Evolutionary conservation across 2,113 vertebrate species (phyloP).

Genomic region (cattle (Bos taurus)): DNA sequence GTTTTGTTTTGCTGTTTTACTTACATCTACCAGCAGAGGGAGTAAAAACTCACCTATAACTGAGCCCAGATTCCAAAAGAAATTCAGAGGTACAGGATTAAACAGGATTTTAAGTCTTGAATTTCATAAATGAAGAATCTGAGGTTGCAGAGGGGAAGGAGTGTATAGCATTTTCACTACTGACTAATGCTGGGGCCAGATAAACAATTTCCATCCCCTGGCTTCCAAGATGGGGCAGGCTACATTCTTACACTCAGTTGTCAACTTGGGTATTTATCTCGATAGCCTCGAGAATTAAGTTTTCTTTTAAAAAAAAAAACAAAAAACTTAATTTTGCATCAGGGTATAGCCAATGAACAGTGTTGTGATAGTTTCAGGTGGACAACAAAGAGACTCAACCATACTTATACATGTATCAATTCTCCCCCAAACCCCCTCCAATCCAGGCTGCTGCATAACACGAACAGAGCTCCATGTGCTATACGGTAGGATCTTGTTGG

Average conservation of each 20-base stretch:
- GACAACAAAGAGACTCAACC: background rate
- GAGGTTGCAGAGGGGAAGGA: background rate
- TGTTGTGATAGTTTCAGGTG: background rate
- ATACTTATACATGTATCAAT: background rate
- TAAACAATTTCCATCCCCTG: no score
- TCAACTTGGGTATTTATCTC: background rate
- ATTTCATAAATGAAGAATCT: background rate
- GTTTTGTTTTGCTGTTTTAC: background rate
- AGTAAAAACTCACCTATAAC: background rate
- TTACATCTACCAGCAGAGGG: conserved; percentile 5
- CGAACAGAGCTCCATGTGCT: background rate
- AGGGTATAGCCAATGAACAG: background rate
- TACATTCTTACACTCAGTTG: background rate
- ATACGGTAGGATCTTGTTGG: background rate
- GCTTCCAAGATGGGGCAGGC: background rate
- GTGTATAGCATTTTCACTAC: background rate
- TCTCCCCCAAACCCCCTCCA: background rate
- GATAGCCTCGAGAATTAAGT: background rate
- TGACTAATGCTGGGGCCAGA: background rate
- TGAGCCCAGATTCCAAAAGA: background rate
- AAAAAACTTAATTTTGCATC: background rate
- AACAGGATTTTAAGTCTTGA: background rate
- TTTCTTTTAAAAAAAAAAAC: background rate
- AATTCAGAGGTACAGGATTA: background rate
- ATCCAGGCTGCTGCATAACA: background rate